Base-by-base conservation (phyloP, 2,797 vertebrate genomes). In the Hoplostethus mediterraneus region DNA sequence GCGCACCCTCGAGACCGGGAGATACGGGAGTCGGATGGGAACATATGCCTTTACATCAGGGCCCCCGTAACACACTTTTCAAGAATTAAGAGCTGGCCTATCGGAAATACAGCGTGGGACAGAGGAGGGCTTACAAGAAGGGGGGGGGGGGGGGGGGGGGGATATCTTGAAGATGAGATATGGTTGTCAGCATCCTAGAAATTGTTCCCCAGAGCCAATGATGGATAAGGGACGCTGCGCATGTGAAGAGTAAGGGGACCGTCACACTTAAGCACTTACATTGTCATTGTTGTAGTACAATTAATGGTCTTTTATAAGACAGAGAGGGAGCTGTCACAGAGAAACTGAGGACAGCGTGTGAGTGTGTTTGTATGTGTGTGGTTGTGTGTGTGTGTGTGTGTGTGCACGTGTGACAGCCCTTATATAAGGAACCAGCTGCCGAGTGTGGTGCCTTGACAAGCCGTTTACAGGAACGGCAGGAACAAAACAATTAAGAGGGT, bases 401-500 rank as follows among this genome's bases (percentile, higher is more conserved):
- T 59, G n/a, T 53, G 38, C 58, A 45, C n/a, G n/a, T 47, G 53
- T 44, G 86, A 84, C 83, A 88, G 81, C 63, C 79, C 71, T 73
- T 84, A 82, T 87, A 86, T 78, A 89, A 88, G 67, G 77, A 86
- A 77, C 68, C 67, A 59, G 80, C 81, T 68, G 75, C 71, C 69
- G 81, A 87, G 86, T 85, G 74, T 75, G 82, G 67, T 63, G 73
- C 77, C 85, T 85, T 92, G 91, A 94, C 92, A 91, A 90, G 83
- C 80, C 88, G 80, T 90, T 92, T 93, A 91, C 87, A 88, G 85
- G 82, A 90, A 87, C 81, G 72, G 86, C 79, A 83, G 81, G 89
- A 93, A 93, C 91, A 92, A 94, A 95, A 93, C 94, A 94, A 95
- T 95, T 94, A 94, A 92, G 90, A 82, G 88, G 90, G 89, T 93